phyloP scores from a whole-genome alignment of 2,113 vertebrate species.

The Pangasianodon hypophthalmus region DNA sequence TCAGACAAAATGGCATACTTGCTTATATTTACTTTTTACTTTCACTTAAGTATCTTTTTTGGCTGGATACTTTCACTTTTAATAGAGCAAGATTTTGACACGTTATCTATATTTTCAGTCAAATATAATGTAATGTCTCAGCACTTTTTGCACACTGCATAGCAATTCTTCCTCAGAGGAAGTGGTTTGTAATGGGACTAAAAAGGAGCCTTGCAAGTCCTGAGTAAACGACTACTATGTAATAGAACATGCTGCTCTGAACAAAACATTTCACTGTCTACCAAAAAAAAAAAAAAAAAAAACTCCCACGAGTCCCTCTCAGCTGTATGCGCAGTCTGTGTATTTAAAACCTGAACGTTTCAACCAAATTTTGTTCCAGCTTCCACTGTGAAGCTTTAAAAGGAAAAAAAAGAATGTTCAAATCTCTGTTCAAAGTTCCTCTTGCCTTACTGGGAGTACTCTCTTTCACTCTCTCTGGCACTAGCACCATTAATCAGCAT shows the following conservation, averaged over 20 bases:
- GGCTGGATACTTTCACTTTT: neutral
- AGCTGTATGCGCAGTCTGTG: neutral
- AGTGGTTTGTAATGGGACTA: constrained; percentile 27
- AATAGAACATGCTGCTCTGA: constrained; percentile 1
- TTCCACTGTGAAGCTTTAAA: neutral
- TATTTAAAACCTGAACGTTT: neutral
- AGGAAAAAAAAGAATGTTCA: neutral
- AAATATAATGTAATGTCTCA: neutral
- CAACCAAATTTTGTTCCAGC: neutral
- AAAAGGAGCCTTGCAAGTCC: constrained; percentile 16
- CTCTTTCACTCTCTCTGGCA: constrained; percentile 3
- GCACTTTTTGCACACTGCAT: neutral
- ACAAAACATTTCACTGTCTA: neutral
- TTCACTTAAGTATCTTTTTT: neutral
- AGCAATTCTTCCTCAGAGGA: constrained; percentile 13
- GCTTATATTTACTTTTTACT: neutral
- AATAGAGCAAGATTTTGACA: neutral
- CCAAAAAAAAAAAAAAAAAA: neutral
- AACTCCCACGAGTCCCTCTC: neutral
- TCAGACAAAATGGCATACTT: neutral
- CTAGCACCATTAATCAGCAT: constrained; percentile 25
- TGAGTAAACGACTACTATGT: constrained; percentile 33
- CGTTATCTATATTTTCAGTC: neutral
- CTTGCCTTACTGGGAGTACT: neutral
- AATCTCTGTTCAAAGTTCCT: neutral